Evolutionary conservation across 2,888 invertebrate genomes (phyloP), one percentile per base, ranked within the genome.

Genomic region (Lucinisca nassula): DNA sequence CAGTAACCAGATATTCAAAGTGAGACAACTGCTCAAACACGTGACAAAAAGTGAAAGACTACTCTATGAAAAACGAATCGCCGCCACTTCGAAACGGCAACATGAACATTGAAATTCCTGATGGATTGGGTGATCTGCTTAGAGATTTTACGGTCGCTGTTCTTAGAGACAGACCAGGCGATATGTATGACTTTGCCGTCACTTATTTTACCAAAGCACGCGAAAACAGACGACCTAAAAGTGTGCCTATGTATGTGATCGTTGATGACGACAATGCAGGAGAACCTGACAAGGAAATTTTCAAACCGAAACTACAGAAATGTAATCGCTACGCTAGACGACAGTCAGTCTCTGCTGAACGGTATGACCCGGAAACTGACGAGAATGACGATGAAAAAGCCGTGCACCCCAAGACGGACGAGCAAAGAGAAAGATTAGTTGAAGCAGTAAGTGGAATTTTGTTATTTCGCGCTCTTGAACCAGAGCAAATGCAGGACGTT

Each of bases 121-220:
- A 95, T 74, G 96, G 96, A 4, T 92, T 96, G 12, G 95, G 96
- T 30, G 96, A 96, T 86, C 92, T 96, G 88, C 89, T 96, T 58
- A 89, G 96, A 67, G 96, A 96, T 87, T 96, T 96, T 87, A 96
- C 96, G 0, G 95, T 96, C 49, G 94, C 96, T 14, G 96, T 96
- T n/a, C 92, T 96, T 61, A 91, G 95, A 38, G 95, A 96, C 82
- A 88, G 95, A 37, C 96, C 96, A 0, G 84, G 84, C 8, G 95
- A 96, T 84, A 92, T 96, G 24, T 95, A 95, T 84, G 95, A 96
- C 72, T 96, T 95, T 85, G 96, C 96, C 6, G 96, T 95, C 38
- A 95, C 95, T 79, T 96, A 95, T 92, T 96, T 96, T 91, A 94
- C 95, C 27, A 93, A 94, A 78, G 90, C 94, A 4, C 92, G 95